Base-by-base conservation (phyloP, 2,797 vertebrate species). In the Labeo calbasu region DNA sequence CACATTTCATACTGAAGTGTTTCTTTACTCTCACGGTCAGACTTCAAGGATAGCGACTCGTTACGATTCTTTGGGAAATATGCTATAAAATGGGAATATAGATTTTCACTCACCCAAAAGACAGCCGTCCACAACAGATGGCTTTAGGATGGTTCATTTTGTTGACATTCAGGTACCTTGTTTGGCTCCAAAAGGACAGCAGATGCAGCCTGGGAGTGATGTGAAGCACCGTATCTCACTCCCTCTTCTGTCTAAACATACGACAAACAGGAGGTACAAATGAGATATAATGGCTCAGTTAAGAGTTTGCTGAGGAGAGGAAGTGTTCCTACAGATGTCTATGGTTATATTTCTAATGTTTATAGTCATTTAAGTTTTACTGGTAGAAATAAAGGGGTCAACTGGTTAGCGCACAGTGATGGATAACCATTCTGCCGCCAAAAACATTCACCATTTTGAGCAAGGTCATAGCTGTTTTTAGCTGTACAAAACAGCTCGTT, bases 171-270 rank as follows among this genome's bases (percentile, higher is more conserved):
- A 68, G 61, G 40, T 14, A 48, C 48, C 83, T 84, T 75, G 43
- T 71, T 87, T 73, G 70, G 40, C 66, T 61, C n/a, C 1, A 21
- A 83, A 66, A 63, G 57, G 80, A 81, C 77, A 21, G 71, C 46
- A 70, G 77, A 80, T 28, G 65, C 63, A 77, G 82, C 71, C 12
- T 77, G 15, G 36, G 61, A 79, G 43, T 63, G 15, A 46, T 77
- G 28, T 55, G 51, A 77, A 72, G 40, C 51, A 32, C 40, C 6
- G 5, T 23, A 69, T 57, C 59, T 55, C 57, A 75, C 72, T 73
- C 17, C 1, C 46, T 76, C 46, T 84, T 53, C 75, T 86, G 65
- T 84, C 79, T 82, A 77, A 84, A 51, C 55, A 84, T 79, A 77
- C 72, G 66, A 57, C 5, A 21, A 84, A 79, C 69, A 43, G 19